Conservation (phyloP, 2,888 invertebrate species). For the Cantharis rufa region DNA sequence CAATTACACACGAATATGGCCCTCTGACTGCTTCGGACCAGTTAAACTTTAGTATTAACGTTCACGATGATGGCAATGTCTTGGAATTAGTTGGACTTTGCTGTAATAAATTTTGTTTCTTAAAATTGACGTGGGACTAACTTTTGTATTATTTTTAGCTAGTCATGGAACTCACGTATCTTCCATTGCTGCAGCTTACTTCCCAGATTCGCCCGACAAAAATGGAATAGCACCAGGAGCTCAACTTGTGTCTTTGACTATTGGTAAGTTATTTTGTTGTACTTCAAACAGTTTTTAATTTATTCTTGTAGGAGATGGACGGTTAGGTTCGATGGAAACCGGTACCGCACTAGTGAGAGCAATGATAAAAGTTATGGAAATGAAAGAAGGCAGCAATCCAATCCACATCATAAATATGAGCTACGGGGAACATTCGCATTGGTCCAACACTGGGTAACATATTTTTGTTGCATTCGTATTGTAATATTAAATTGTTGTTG, state of each 20-base stretch:
- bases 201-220: slow-evolving; percentile 81
- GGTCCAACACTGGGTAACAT: slow-evolving; percentile 84
- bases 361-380: slow-evolving; percentile 84
- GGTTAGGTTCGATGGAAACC: slow-evolving; percentile 95
- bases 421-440: slow-evolving; percentile 94
- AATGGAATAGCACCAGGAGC: slow-evolving; percentile 98
- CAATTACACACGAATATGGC: slow-evolving; percentile 75
- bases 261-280: slow-evolving; percentile 56
- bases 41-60: slow-evolving; percentile 87
- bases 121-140: background rate
- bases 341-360: slow-evolving; percentile 91
- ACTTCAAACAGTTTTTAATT: background rate
- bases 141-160: slow-evolving; percentile 62
- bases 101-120: slow-evolving; percentile 64
- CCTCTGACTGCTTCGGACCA: slow-evolving; percentile 78
- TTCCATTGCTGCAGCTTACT: slow-evolving; percentile 91
- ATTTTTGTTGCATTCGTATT: slow-evolving; percentile 2
- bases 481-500: slow-evolving; percentile 31
- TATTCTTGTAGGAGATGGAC: slow-evolving; percentile 72
- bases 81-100: slow-evolving; percentile 93
- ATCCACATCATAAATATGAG: slow-evolving; percentile 97
- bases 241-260: slow-evolving; percentile 87
- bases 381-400: slow-evolving; percentile 55
- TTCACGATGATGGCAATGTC: slow-evolving; percentile 87
- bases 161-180: slow-evolving; percentile 98